A percentile compares a stretch with the other conserved stretches of the same genome.
Evolutionary conservation across 2,797 vertebrate genomes (phyloP).

Genomic region (Sebastiscus tertius): DNA sequence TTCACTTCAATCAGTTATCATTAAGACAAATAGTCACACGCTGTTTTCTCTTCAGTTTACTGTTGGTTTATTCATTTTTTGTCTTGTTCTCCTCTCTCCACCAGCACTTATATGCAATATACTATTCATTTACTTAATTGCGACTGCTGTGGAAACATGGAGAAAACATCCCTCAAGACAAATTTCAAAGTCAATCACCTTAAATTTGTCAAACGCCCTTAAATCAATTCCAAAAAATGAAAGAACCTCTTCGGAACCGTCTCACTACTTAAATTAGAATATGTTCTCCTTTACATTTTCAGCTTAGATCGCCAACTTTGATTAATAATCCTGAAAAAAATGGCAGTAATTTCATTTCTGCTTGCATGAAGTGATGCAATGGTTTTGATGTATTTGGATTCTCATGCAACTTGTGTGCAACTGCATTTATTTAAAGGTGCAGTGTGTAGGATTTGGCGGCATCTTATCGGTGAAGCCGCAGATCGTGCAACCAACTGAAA

Average conservation of each 20-base stretch:
- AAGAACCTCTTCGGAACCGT: background rate
- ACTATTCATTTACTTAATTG: background rate
- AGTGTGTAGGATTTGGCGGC: background rate
- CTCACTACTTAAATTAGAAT: background rate
- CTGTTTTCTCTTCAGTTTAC: background rate
- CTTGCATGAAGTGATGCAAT: conserved; percentile 1
- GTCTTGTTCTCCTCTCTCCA: background rate
- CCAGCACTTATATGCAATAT: background rate
- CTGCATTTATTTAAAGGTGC: background rate
- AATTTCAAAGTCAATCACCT: background rate
- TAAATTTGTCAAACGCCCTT: background rate
- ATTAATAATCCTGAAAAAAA: background rate
- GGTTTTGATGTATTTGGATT: background rate
- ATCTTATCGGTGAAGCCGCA: too few relatives aligned
- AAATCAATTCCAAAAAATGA: background rate
- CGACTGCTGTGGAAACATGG: background rate
- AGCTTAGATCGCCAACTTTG: background rate
- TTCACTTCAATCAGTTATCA: background rate
- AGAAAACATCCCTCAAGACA: background rate
- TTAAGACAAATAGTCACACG: background rate
- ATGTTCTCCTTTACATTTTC: background rate
- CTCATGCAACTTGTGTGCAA: background rate
- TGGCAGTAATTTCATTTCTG: background rate
- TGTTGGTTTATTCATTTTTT: background rate
- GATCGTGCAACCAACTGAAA: too few relatives aligned